These are phyloP conservation scores for Taxidea taxus DNA, from an alignment of 2,113 vertebrate genomes.

Conservation along the genomic window DNA sequence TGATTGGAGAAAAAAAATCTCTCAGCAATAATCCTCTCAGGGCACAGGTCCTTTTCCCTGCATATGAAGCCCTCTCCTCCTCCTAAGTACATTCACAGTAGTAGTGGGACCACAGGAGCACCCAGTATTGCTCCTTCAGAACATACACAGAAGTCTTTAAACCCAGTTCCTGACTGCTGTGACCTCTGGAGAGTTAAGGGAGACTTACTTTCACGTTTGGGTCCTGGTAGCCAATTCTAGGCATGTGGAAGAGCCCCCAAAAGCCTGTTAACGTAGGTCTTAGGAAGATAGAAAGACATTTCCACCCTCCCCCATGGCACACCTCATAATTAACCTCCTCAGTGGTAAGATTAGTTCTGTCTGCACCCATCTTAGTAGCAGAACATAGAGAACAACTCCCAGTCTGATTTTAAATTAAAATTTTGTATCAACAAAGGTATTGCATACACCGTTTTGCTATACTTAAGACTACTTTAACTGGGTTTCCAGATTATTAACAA, in stretches of 20 bases:
- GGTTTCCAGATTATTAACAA: slow-evolving; percentile 9
- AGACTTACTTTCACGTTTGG: neutral
- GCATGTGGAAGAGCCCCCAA: neutral
- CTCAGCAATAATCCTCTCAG: neutral
- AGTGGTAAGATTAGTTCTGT: neutral
- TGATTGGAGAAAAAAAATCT: neutral
- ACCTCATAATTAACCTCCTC: neutral
- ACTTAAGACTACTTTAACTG: slow-evolving; percentile 15
- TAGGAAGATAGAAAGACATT: neutral
- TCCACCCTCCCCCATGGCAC: rapidly evolving
- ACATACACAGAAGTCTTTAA: neutral
- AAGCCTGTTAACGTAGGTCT: neutral
- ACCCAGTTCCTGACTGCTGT: neutral
- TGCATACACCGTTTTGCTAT: neutral
- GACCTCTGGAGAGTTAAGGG: neutral
- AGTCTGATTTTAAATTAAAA: slow-evolving; percentile 9
- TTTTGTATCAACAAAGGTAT: neutral
- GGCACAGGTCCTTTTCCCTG: neutral
- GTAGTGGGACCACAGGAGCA: rapidly evolving
- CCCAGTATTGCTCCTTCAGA: neutral
- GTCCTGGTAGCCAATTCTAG: neutral
- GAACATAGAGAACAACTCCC: neutral
- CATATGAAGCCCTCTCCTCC: neutral
- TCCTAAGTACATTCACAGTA: neutral
- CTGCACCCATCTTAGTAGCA: neutral